A percentile compares a stretch with the other conserved stretches of the same genome.
phyloP scores from a whole-genome alignment of 1,140 invertebrate genomes.

The Delia radicum region DNA sequence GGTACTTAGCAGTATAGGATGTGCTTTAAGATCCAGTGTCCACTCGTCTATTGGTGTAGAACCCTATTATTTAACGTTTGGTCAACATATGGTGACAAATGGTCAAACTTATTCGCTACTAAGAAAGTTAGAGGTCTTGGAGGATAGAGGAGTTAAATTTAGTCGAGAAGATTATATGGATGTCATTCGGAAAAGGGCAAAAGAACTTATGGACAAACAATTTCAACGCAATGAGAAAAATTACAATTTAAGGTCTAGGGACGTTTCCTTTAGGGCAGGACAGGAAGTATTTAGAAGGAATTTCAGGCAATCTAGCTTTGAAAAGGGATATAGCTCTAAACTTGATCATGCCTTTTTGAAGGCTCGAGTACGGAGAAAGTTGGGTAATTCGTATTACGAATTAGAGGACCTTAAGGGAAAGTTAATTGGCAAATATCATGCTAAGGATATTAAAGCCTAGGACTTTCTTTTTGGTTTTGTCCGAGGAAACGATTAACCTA shows the following conservation, averaged over 20 bases:
- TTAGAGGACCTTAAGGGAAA: neutral
- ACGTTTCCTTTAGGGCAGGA: neutral
- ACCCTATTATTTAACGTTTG: too few species aligned
- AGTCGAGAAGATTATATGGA: neutral
- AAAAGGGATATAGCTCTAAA: neutral
- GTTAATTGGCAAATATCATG: too few species aligned
- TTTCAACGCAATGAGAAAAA: too few species aligned
- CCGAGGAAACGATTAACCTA: too few species aligned
- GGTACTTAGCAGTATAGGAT: too few species aligned
- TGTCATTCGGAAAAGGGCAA: neutral
- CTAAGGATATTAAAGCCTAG: too few species aligned
- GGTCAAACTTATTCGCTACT: neutral
- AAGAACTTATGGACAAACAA: neutral
- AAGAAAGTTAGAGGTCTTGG: neutral
- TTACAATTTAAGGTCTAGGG: neutral
- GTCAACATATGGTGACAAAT: too few species aligned
- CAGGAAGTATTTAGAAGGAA: neutral
- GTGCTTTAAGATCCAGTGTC: too few species aligned
- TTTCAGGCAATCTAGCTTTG: neutral
- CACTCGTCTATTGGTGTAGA: too few species aligned
- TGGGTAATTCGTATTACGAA: neutral
- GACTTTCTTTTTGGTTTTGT: too few species aligned
- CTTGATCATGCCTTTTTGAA: neutral
- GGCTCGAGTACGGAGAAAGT: neutral
- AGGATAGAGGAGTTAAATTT: too few species aligned